Evolutionary conservation across 2,113 vertebrate genomes (phyloP), one percentile per base, ranked within the genome.

Genomic region (Prinia subflava): DNA sequence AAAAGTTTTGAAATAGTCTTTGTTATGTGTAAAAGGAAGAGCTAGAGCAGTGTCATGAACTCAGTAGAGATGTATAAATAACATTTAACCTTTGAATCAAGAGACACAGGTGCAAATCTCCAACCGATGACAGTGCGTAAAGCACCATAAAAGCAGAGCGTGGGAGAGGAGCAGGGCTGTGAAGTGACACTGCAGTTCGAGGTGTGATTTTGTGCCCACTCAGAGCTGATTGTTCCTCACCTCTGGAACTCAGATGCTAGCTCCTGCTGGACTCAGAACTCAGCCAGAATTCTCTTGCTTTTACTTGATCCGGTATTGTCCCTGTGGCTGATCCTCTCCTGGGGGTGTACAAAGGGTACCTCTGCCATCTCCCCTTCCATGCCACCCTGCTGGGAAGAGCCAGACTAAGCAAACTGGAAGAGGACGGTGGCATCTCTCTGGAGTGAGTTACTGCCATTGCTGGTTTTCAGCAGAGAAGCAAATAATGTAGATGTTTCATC

Each of bases 341-440:
- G 13, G 20, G 49, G 15, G 17, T 2, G 25, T 30, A 39, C 25
- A 5, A 4, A 30, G 16, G 13, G 49, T 47, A 28, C 37, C 10
- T 39, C 64, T 60, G 50, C 62, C 52, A 39, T n/a, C 62, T 37
- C 50, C 0, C 2, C 47, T 57, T 49, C 11, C 0, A 2, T 35
- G 37, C 35, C 41, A n/a, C 41, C 35, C 62, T 52, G 25, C 12
- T 60, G 84, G 33, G 57, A 76, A 79, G 28, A n/a, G 39, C 35
- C 63, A 55, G 50, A 50, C 15, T 8, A 67, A 71, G 49, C 33
- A n/a, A 31, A 47, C 22, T 7, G 44, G 49, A 37, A 13, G 31
- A 57, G 47, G 64, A 59, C 1, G 1, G 33, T 68, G 77, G 23
- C 53, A 68, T 27, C 63, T 25, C 27, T 52, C 39, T 6, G 11